A percentile compares a stretch with the other conserved stretches of the same genome.
These are phyloP conservation scores for Meloidogyne exigua DNA, from an alignment of 1,140 invertebrate species.

Conservation along the genomic window DNA sequence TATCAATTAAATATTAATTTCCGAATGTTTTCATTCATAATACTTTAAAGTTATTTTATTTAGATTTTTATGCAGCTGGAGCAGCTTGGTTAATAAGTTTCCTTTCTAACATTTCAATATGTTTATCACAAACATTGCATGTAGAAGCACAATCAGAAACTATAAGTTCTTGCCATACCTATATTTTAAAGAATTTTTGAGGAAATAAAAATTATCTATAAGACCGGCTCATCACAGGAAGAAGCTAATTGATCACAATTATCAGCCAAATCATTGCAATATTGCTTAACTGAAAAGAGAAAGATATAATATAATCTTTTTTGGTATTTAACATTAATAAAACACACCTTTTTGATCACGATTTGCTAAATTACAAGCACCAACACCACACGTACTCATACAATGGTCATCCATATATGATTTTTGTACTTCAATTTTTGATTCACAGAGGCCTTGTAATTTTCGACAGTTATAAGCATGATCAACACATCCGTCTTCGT, in stretches of 20 bases:
- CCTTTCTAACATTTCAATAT: not conserved
- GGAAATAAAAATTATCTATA: not conserved
- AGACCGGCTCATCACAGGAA: not conserved
- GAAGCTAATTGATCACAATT: not conserved
- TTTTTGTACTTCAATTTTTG: not conserved
- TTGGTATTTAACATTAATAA: too few relatives aligned
- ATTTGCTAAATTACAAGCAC: too few relatives aligned
- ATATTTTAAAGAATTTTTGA: not conserved
- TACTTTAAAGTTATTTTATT: too few relatives aligned
- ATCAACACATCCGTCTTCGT: not conserved
- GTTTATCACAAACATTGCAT: not conserved
- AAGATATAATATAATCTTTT: not conserved
- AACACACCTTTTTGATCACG: too few relatives aligned
- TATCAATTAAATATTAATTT: too few relatives aligned
- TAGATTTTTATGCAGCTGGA: not conserved
- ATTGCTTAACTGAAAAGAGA: not conserved
- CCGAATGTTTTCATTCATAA: too few relatives aligned
- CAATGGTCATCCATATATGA: not conserved
- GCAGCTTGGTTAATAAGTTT: not conserved
- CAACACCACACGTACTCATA: not conserved
- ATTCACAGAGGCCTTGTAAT: not conserved
- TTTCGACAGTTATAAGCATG: not conserved
- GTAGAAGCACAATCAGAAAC: not conserved
- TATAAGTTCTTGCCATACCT: not conserved
- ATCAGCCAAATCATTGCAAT: conserved; percentile 4